Conservation (phyloP, 2,797 vertebrate species). For the Oreochromis mossambicus region DNA sequence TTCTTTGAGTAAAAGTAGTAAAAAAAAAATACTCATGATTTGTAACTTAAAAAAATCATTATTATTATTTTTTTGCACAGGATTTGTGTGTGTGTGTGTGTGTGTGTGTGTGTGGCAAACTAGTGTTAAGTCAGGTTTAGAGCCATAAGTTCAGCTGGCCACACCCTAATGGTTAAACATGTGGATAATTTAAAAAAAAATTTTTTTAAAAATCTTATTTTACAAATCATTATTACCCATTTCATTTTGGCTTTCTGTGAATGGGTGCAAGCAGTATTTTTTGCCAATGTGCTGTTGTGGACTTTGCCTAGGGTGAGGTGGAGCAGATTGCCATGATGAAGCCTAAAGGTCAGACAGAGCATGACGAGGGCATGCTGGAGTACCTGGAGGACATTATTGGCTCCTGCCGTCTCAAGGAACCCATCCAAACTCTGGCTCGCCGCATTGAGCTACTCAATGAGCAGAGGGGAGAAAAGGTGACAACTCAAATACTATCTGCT, state of each 20-base stretch:
- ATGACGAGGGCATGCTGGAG: constrained; percentile 97
- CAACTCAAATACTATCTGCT: constrained; percentile 7
- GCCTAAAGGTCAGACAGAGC: constrained; percentile 92
- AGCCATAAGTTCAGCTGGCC: not conserved
- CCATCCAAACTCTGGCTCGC: constrained; percentile 83
- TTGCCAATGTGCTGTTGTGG: constrained; percentile 19
- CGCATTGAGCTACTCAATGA: constrained; percentile 91
- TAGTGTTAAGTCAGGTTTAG: not conserved
- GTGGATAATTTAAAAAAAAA: not conserved
- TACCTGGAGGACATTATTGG: constrained; percentile 97
- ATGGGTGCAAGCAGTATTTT: constrained; percentile 11
- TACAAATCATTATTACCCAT: not conserved
- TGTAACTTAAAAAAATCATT: not conserved
- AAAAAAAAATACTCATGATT: not conserved
- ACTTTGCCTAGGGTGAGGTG: constrained; percentile 87
- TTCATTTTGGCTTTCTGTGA: not conserved
- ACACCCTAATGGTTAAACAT: not conserved
- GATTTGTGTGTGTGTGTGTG: not conserved
- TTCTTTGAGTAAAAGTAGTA: not conserved
- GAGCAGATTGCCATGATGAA: constrained; percentile 99
- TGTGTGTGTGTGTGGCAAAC: not conserved
- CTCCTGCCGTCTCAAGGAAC: constrained; percentile 89
- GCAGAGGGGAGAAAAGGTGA: constrained; percentile 92
- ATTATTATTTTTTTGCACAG: not conserved
- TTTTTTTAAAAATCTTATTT: not conserved